These are phyloP conservation scores for Pitangus sulphuratus DNA, from an alignment of 2,797 vertebrate species.

Conservation along the genomic window DNA sequence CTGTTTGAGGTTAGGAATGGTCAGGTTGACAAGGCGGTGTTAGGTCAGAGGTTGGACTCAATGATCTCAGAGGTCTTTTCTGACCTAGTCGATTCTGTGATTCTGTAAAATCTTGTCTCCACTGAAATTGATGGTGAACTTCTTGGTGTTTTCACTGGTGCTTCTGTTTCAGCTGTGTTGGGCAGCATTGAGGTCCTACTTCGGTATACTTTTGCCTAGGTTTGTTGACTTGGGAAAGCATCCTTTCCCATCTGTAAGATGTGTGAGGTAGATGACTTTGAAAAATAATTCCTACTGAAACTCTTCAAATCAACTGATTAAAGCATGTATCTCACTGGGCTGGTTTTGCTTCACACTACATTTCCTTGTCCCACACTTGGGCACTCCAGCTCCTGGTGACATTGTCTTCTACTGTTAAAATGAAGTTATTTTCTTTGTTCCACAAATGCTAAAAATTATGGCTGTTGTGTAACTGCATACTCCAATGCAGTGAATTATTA, in stretches of 20 bases:
- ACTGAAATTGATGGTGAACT: background rate
- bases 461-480: background rate
- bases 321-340: background rate
- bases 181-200: background rate
- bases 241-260: background rate
- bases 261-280: background rate
- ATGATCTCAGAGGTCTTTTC: too few species aligned
- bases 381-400: background rate
- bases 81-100: too few species aligned
- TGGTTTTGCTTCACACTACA: background rate
- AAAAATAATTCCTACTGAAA: background rate
- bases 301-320: background rate
- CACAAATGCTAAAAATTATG: background rate
- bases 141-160: background rate
- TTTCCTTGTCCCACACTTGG: background rate
- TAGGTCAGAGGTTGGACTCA: too few species aligned
- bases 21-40: too few species aligned
- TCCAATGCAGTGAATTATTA: background rate
- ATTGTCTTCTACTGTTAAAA: background rate
- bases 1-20: background rate
- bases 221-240: background rate
- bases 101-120: background rate
- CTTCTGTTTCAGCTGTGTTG: background rate
- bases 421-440: background rate
- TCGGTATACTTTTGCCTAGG: background rate